These are phyloP conservation scores for Phylloscopus trochiloides DNA, from an alignment of 2,113 vertebrate genomes.

Conservation along the genomic window DNA sequence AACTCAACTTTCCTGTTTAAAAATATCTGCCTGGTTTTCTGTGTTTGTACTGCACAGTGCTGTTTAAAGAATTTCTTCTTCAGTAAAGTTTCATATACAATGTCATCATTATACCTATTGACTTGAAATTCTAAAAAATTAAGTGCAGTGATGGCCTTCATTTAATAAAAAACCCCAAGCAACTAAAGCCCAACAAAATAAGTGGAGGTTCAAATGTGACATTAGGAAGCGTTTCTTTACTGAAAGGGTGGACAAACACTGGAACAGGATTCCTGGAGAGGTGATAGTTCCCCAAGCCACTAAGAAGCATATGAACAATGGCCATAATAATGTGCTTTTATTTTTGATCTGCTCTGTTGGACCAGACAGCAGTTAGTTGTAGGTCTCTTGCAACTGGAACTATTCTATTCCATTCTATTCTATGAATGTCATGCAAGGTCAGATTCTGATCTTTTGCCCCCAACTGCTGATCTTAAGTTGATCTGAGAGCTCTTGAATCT, in stretches of 20 bases:
- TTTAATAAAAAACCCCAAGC: not conserved
- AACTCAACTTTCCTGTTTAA: not conserved
- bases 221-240: not conserved
- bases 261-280: not conserved
- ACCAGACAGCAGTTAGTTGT: rapidly evolving
- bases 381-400: not conserved
- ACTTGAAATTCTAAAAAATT: not conserved
- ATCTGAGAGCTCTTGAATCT: not conserved
- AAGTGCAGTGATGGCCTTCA: not conserved
- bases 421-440: not conserved
- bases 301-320: not conserved
- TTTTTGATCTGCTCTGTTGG: not conserved
- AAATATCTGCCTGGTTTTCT: not conserved
- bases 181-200: not conserved
- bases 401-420: not conserved
- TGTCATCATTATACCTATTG: not conserved
- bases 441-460: not conserved
- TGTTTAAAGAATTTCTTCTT: not conserved
- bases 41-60: not conserved
- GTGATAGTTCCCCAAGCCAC: not conserved
- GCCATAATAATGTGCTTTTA: not conserved
- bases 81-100: not conserved
- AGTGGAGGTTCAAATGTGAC: not conserved
- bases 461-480: not conserved
- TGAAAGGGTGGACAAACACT: not conserved